These are phyloP conservation scores for Augiades crinisus DNA, from an alignment of 2,888 invertebrate species.

Conservation along the genomic window DNA sequence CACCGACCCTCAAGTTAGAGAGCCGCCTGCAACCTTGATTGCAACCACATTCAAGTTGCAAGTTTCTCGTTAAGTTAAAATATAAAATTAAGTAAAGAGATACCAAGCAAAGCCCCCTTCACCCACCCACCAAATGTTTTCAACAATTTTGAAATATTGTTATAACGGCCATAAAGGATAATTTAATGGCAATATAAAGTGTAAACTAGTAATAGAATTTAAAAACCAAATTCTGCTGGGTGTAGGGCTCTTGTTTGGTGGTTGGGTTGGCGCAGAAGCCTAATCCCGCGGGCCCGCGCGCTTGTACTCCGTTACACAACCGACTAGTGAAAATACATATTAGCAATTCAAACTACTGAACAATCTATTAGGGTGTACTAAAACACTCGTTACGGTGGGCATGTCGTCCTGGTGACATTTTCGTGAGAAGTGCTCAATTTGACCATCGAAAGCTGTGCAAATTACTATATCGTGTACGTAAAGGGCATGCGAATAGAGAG, in stretches of 20 bases:
- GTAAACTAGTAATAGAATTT: conserved; percentile 30
- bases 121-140: conserved; percentile 80
- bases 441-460: conserved; percentile 34
- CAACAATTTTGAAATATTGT: conserved; percentile 53
- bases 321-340: conserved; percentile 42
- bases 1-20: conserved; percentile 65
- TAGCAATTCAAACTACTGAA: conserved; percentile 56
- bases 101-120: conserved; percentile 83
- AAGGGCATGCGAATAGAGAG: conserved; percentile 37
- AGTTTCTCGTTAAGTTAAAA: conserved; percentile 14
- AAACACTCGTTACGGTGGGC: conserved; percentile 29
- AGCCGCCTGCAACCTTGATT: conserved; percentile 38
- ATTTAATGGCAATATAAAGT: conserved; percentile 24
- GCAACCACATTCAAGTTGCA: conserved; percentile 15
- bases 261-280: conserved; percentile 80
- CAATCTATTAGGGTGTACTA: conserved; percentile 29
- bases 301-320: conserved; percentile 45
- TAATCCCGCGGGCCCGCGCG: conserved; percentile 76
- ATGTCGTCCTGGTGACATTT: conserved; percentile 54
- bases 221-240: conserved; percentile 64
- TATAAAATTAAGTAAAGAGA: conserved; percentile 49
- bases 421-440: conserved; percentile 28
- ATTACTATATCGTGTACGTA: conserved; percentile 20
- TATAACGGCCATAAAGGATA: conserved; percentile 18
- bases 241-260: conserved; percentile 82